A percentile compares a stretch with the other conserved stretches of the same genome.
Conservation (phyloP, 2,113 vertebrate genomes). For the Pelobates fuscus region DNA sequence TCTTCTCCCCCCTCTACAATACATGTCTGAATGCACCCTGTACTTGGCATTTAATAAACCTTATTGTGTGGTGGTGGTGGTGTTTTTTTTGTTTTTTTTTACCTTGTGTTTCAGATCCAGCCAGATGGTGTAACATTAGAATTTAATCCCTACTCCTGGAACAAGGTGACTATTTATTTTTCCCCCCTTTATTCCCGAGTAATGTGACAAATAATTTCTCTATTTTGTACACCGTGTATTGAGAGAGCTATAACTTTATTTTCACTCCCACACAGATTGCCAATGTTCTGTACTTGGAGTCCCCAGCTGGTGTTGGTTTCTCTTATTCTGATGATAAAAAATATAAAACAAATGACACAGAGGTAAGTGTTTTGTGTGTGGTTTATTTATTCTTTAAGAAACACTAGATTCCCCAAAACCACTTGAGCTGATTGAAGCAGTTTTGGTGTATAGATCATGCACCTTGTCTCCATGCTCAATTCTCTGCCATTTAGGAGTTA, state of each 20-base stretch:
- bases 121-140: constrained; percentile 78
- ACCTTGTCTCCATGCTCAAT: no score
- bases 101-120: constrained; percentile 74
- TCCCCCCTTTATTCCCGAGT: no score
- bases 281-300: constrained; percentile 89
- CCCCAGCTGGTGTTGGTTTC: constrained; percentile 90
- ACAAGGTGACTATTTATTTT: constrained; percentile 70
- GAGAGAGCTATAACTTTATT: background rate
- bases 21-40: background rate
- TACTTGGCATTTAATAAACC: no score
- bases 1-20: background rate
- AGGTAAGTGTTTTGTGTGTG: no score
- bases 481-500: no score
- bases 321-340: constrained; percentile 83
- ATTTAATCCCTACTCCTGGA: constrained; percentile 92
- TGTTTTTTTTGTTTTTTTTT: background rate
- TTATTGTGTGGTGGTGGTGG: no score
- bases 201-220: background rate
- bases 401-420: no score
- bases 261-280: constrained; percentile 71
- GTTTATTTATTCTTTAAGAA: no score
- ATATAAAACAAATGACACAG: constrained; percentile 87
- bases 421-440: no score
- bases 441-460: no score
- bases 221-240: background rate